Conservation (phyloP, 2,113 vertebrate species). For the Gadus chalcogrammus region DNA sequence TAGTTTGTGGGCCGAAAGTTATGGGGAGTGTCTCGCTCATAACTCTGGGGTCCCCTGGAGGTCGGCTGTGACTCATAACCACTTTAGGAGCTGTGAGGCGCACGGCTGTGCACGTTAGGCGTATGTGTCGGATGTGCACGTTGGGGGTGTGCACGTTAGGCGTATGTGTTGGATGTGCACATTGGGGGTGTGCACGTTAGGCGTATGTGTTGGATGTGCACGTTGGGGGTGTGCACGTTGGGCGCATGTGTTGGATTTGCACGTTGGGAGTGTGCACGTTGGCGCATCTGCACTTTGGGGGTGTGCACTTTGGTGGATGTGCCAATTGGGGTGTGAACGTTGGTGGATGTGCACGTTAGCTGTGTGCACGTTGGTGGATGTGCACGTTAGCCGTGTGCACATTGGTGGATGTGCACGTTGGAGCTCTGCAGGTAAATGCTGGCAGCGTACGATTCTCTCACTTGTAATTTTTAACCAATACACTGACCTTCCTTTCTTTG, state of each 20-base stretch:
- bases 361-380: neutral
- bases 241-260: neutral
- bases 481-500: no score
- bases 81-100: neutral
- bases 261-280: neutral
- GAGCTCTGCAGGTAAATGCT: slow-evolving; percentile 14
- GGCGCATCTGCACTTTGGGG: neutral
- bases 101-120: neutral
- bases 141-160: neutral
- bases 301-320: neutral
- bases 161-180: neutral
- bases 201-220: neutral
- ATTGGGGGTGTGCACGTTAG: no score
- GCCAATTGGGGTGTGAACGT: neutral
- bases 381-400: neutral
- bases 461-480: no score
- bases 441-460: neutral
- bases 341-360: neutral
- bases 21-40: no score
- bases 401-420: neutral
- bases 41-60: no score
- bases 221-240: neutral
- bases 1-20: no score
- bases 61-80: no score
- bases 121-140: neutral